These are phyloP conservation scores for Auanema freiburgensis DNA, from an alignment of 2,888 invertebrate genomes.

Conservation along the genomic window DNA sequence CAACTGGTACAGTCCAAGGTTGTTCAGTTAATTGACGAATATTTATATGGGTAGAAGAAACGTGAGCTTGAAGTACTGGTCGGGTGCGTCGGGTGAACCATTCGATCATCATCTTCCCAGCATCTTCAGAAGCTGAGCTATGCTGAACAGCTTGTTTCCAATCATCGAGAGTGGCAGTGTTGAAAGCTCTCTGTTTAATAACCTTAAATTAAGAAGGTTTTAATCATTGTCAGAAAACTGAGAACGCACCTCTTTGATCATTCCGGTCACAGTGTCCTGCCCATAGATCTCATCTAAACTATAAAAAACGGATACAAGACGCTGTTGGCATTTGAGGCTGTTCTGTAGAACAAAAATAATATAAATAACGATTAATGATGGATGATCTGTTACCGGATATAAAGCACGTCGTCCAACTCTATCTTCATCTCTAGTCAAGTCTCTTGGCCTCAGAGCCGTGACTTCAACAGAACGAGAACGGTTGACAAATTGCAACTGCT, in stretches of 20 bases:
- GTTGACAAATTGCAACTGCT: conserved; percentile 36
- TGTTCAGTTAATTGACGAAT: conserved; percentile 35
- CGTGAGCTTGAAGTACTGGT: conserved; percentile 32
- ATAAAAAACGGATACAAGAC: conserved; percentile 33
- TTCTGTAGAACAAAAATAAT: conserved; percentile 1
- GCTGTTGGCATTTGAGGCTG: conserved; percentile 1
- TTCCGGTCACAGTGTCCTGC: conserved; percentile 30
- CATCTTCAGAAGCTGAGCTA: conserved; percentile 24
- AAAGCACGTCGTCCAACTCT: not conserved
- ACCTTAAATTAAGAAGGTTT: conserved; percentile 18
- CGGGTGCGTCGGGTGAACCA: conserved; percentile 26
- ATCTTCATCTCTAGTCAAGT: conserved; percentile 9
- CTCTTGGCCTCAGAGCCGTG: conserved; percentile 4
- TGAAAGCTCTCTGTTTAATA: conserved; percentile 35
- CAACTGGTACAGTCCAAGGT: conserved; percentile 36
- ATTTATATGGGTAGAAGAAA: conserved; percentile 25
- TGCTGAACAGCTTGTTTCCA: conserved; percentile 29
- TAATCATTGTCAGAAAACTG: conserved; percentile 3
- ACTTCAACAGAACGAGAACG: conserved; percentile 21
- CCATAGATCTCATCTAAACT: conserved; percentile 42
- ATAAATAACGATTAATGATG: not conserved
- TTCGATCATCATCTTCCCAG: conserved; percentile 26
- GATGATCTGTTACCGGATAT: not conserved
- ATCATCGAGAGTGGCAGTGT: conserved; percentile 29
- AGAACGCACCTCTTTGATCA: conserved; percentile 30